Base-by-base conservation (phyloP, 2,888 invertebrate genomes). In the Sialis fuliginosa region DNA sequence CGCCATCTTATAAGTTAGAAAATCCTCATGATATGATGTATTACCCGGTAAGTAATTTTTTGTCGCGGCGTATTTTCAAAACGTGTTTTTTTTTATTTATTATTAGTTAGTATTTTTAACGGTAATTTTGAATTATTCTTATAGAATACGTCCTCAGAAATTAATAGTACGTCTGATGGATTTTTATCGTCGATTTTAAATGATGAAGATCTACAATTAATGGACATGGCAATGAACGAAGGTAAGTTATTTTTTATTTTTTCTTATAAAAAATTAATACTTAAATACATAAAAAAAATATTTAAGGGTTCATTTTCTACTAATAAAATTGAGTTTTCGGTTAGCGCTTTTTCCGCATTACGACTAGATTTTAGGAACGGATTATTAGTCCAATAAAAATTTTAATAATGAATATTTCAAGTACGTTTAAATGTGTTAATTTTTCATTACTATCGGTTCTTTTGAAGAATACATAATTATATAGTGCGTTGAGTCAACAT, bases 171-270 rank as follows among this genome's bases (percentile, higher is more conserved):
- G 34, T 76, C 79, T 30, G 91, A 91, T 57, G 88, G 88, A 40
- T 86, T 90, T 58, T 77, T 91, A 37, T 88, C 88, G 51, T 87
- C 88, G 1, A 83, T 90, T 51, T 71, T 91, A 46, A 87, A 87
- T 59, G 90, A 90, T 55, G 90, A 90, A 58, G 89, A 89, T 59
- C 69, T 90, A 34, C 89, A 89, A 60, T 72, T 90, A 44, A 88
- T 91, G 88, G 89, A 90, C 57, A 88, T 90, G 85, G 85, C 86
- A 39, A 81, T 86, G 75, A 84, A 81, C 57, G 88, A 88, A 67
- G 84, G 88, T 87, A 65, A 67, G 78, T 22, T 22, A 22, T 22
- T 22, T 22, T 22, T 22, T 22, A 22, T 22, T 22, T 22, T 22
- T 22, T 22, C 22, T 22, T 22, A 22, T 22, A 22, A 22, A 22